Percentiles rank a stretch among this genome's conserved stretches.
phyloP scores from a whole-genome alignment of 1,140 invertebrate genomes.

The Platyscapa corneri region DNA sequence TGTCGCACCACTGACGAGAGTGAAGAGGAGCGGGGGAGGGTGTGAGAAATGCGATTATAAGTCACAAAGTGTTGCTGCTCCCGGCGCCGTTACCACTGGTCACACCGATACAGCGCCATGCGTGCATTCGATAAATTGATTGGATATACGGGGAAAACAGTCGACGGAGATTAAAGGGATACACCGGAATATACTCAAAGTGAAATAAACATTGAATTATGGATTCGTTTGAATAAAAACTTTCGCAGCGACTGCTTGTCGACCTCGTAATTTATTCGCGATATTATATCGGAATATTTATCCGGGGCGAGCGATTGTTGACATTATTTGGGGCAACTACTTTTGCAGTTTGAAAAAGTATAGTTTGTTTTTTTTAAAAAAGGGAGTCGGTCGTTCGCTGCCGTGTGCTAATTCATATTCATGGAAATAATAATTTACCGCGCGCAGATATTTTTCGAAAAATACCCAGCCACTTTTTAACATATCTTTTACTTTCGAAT shows the following conservation, averaged over 20 bases:
- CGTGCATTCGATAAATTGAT: slow-evolving; percentile 67
- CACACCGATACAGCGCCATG: slow-evolving; percentile 51
- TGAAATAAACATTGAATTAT: slow-evolving; percentile 36
- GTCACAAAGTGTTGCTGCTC: slow-evolving; percentile 68
- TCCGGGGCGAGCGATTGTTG: background rate
- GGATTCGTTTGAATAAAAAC: slow-evolving; percentile 33
- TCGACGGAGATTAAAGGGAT: slow-evolving; percentile 37
- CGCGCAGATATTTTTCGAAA: slow-evolving; percentile 2
- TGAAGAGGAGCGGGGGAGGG: slow-evolving; percentile 49
- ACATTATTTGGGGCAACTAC: background rate
- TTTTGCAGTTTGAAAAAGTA: background rate
- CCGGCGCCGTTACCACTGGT: background rate
- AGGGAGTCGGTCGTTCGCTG: background rate
- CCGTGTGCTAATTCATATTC: background rate
- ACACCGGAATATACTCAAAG: slow-evolving; percentile 42
- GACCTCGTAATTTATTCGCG: background rate
- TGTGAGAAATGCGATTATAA: slow-evolving; percentile 75
- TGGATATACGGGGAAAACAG: slow-evolving; percentile 64
- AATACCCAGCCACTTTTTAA: background rate
- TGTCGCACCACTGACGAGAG: slow-evolving; percentile 42
- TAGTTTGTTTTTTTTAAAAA: no score
- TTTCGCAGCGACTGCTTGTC: background rate
- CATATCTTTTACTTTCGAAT: slow-evolving; percentile 1
- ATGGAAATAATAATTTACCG: background rate
- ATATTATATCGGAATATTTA: no score